Percentiles rank a stretch among this genome's conserved stretches.
Conservation (phyloP, 37 sponge, comb jelly and placozoan species). For the Mnemiopsis leidyi region DNA sequence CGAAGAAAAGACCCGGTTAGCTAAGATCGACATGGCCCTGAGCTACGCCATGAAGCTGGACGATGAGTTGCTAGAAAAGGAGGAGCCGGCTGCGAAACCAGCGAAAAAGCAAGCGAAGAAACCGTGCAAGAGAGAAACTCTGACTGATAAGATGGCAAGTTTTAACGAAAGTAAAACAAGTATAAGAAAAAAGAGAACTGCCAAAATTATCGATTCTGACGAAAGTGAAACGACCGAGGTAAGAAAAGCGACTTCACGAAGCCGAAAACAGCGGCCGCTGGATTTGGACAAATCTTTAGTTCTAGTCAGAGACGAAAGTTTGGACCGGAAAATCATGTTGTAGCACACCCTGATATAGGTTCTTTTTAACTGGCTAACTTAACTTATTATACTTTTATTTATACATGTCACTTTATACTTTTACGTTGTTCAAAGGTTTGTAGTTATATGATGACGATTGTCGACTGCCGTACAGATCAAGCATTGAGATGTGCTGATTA, state of each 20-base stretch:
- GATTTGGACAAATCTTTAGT: neutral
- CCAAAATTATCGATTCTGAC: neutral
- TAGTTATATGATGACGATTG: neutral
- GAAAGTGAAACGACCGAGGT: neutral
- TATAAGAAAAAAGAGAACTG: neutral
- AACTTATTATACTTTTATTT: neutral
- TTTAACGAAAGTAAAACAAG: neutral
- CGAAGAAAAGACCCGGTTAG: constrained; percentile 35
- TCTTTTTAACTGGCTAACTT: too few species aligned
- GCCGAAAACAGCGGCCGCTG: neutral
- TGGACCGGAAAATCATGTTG: neutral
- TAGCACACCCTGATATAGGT: too few species aligned
- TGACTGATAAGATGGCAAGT: neutral
- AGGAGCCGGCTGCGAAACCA: neutral
- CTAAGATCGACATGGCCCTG: constrained; percentile 48
- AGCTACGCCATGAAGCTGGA: constrained; percentile 31
- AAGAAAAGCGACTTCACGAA: neutral
- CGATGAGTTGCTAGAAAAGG: constrained; percentile 10
- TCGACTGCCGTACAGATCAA: too few species aligned
- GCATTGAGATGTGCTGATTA: too few species aligned
- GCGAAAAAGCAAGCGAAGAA: neutral
- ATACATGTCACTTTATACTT: neutral
- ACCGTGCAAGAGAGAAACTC: neutral
- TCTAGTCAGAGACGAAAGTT: neutral
- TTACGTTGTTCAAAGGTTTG: neutral